These are phyloP conservation scores for Sitobion miscanthi DNA, from an alignment of 1,140 invertebrate species.

Conservation along the genomic window DNA sequence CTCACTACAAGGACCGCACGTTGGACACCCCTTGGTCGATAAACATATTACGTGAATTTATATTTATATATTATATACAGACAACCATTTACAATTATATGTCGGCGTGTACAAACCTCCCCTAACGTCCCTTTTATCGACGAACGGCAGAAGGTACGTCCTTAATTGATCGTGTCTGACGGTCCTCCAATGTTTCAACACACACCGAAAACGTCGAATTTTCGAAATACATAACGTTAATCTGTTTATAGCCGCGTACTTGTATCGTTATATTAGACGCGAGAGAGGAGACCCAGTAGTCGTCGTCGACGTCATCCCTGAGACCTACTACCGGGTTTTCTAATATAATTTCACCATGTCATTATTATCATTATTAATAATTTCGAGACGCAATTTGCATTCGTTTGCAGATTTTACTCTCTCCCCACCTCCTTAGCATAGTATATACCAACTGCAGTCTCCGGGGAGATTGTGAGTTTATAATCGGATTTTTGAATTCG, in stretches of 20 bases:
- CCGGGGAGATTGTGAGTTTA: slow-evolving; percentile 25
- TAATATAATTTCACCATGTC: slow-evolving; percentile 18
- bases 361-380: slow-evolving; percentile 54
- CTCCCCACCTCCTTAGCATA: background rate
- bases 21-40: background rate
- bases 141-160: background rate
- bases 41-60: background rate
- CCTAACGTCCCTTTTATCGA: background rate
- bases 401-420: slow-evolving; percentile 28
- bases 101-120: background rate
- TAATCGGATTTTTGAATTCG: slow-evolving; percentile 48
- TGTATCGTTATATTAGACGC: slow-evolving; percentile 11
- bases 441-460: background rate
- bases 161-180: background rate
- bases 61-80: background rate
- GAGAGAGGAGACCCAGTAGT: background rate
- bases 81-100: background rate
- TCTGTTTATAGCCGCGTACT: background rate
- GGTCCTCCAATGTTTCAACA: background rate
- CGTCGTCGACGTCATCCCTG: background rate
- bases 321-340: background rate
- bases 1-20: background rate
- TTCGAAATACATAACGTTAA: slow-evolving; percentile 15
- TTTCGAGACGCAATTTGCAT: slow-evolving; percentile 52
- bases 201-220: background rate